Percentiles rank a stretch among this genome's conserved stretches.
Conservation (phyloP, 2,113 vertebrate species). For the Zonotrichia leucophrys region DNA sequence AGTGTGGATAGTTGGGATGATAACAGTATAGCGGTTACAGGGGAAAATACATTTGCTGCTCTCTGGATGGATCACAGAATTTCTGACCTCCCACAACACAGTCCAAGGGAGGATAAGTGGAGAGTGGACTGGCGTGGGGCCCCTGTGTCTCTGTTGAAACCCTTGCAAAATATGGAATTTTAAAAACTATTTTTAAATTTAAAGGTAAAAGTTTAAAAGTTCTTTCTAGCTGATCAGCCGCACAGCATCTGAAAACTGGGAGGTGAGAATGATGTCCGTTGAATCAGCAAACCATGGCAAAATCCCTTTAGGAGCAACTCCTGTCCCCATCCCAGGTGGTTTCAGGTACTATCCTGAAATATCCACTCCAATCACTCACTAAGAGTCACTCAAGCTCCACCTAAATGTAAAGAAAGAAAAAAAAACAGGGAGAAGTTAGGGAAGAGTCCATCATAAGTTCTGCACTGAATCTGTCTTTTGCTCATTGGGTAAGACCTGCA, state of each 20-base stretch:
- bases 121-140: not conserved
- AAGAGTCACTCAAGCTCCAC: not conserved
- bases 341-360: not conserved
- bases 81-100: fast-evolving
- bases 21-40: not conserved
- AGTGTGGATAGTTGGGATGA: not conserved
- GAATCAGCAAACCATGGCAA: not conserved
- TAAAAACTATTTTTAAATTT: not conserved
- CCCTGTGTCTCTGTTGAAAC: not conserved
- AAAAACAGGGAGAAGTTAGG: not conserved
- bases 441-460: not conserved
- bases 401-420: not conserved
- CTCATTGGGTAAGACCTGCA: too few relatives aligned
- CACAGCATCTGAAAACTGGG: not conserved
- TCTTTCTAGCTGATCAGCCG: not conserved
- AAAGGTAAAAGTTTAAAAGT: not conserved
- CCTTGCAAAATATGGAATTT: not conserved
- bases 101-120: not conserved
- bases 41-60: not conserved
- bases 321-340: not conserved
- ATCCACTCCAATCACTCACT: too few relatives aligned
- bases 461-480: fast-evolving
- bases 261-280: not conserved
- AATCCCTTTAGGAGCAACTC: not conserved
- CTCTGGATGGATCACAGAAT: not conserved